A percentile compares a stretch with the other conserved stretches of the same genome.
phyloP scores from a whole-genome alignment of 2,113 vertebrate genomes.

The Sapayoa aenigma region DNA sequence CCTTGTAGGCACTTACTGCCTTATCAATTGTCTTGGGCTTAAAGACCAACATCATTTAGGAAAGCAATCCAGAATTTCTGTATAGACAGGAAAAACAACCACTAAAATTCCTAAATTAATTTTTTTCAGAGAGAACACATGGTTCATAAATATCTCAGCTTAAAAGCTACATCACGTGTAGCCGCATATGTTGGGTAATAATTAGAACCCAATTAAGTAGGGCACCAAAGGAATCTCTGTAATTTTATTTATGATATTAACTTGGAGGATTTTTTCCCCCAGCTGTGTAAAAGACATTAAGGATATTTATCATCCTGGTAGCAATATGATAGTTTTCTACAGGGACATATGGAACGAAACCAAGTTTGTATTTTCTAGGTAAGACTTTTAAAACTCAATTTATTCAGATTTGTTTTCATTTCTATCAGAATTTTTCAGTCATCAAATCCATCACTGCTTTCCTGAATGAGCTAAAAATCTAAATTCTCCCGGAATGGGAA shows the following conservation, averaged over 20 bases:
- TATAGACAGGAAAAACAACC: background rate
- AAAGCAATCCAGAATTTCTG: background rate
- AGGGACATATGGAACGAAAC: background rate
- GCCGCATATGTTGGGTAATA: background rate
- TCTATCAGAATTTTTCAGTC: background rate
- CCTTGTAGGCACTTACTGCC: background rate
- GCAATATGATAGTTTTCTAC: background rate
- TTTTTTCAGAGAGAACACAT: background rate
- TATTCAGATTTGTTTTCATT: background rate
- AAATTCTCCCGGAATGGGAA: background rate
- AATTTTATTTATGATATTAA: constrained; percentile 31
- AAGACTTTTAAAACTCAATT: background rate
- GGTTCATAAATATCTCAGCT: background rate
- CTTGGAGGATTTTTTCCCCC: background rate
- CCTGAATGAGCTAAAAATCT: background rate
- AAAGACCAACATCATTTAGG: background rate
- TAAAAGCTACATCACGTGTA: background rate
- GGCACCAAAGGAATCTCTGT: background rate
- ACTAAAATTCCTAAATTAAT: background rate
- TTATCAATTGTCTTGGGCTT: background rate
- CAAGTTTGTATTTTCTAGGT: background rate
- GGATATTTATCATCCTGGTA: background rate
- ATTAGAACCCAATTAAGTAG: constrained; percentile 19
- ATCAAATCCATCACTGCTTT: background rate
- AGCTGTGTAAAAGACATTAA: constrained; percentile 6